These are phyloP conservation scores for Alligator sinensis DNA, from an alignment of 2,113 vertebrate genomes.

Conservation along the genomic window DNA sequence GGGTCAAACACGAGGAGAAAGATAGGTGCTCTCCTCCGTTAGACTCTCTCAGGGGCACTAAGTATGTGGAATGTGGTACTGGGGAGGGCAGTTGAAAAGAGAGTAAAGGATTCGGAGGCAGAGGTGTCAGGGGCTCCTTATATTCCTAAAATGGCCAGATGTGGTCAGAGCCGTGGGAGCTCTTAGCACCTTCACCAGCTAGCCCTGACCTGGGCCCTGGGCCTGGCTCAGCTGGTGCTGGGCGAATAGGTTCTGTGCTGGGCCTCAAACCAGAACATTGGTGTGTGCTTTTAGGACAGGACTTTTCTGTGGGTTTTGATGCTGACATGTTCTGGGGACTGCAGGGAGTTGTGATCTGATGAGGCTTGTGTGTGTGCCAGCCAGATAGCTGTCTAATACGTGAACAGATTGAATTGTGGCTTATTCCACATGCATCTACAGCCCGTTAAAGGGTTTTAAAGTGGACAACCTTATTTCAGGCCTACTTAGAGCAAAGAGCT, in stretches of 20 bases:
- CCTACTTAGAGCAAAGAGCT: background rate
- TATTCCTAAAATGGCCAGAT: background rate
- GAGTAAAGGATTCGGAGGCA: background rate
- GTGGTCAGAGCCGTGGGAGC: background rate
- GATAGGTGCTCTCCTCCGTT: background rate
- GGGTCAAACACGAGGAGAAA: background rate
- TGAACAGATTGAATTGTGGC: background rate
- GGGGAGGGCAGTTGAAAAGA: background rate
- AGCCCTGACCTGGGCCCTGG: background rate
- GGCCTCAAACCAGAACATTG: background rate
- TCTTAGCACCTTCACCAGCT: background rate
- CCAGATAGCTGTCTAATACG: background rate
- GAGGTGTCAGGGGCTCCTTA: rapidly evolving
- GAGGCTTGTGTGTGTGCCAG: background rate
- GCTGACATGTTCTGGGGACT: background rate
- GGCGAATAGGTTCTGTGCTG: background rate
- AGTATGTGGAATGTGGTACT: background rate
- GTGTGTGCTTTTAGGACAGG: background rate
- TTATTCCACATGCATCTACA: background rate
- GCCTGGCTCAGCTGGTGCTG: background rate
- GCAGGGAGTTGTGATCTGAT: background rate
- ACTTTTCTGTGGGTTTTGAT: background rate
- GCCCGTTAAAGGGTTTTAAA: background rate
- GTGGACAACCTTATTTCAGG: background rate
- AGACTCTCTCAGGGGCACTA: background rate